Evolutionary conservation across 1,140 invertebrate species (phyloP), one percentile per base, ranked within the genome.

Genomic region (Euborellia annulipes): DNA sequence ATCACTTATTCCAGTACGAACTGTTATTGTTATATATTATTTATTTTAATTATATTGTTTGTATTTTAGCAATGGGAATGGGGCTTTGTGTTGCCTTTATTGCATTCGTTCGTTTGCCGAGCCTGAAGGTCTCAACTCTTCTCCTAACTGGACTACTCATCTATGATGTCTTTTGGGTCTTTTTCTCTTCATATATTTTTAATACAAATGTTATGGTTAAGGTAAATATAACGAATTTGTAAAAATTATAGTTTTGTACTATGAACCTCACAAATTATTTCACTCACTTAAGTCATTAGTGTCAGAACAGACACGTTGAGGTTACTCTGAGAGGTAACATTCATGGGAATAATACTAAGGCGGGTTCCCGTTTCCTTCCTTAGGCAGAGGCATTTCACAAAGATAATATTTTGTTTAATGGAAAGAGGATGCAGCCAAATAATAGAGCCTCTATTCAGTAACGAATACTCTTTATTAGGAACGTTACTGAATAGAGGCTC

Each of bases 121-220:
- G 89, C 64, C 72, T 96, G 39, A 96, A 96, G 67, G 93, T 97
- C 50, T 96, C 92, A 18, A 96, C 92, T 14, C 67, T 96, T 49
- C 72, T 96, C 44, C 74, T 96, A 50, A 92, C 91, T 37, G 92
- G 91, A 22, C 72, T 96, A 52, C 77, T 96, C 36, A 83, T 97
- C 38, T 97, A 97, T 62, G 92, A 97, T 67, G 91, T 96, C 22
- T 95, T 97, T 68, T 96, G 92, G 92, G 92, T 96, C 18, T 96
- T 97, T 66, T 96, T 96, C 70, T 95, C 91, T 3, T 93, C 90
- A 0, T 96, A 95, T 60, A 92, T 97, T 59, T 97, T 96, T 70
- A 96, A 88, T 67, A 89, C 92, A 57, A 97, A 97, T 61, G 90
- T 97, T 44, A 97, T 97, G 93, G 91, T 97, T 45, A 94, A 94